Conservation (phyloP, 2,888 invertebrate species). For the Netelia inedita region DNA sequence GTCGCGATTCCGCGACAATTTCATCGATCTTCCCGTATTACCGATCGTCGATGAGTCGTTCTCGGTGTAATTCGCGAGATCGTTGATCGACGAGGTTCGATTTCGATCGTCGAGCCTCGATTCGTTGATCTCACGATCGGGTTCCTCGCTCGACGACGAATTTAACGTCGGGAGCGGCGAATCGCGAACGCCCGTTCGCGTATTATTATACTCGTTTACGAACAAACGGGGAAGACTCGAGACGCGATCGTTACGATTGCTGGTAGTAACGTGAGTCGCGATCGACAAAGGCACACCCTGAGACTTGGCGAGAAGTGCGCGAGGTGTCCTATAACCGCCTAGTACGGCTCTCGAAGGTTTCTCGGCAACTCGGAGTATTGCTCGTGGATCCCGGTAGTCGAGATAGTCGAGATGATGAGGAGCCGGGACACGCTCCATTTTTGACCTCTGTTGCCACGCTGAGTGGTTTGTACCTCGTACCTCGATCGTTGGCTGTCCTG, state of each 20-base stretch:
- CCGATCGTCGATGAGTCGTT: slow-evolving; percentile 39
- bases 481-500: slow-evolving; percentile 82
- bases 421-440: slow-evolving; percentile 75
- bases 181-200: not conserved
- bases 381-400: slow-evolving; percentile 83
- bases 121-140: slow-evolving; percentile 21
- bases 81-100: not conserved
- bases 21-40: slow-evolving; percentile 30
- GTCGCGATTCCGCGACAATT: slow-evolving; percentile 57
- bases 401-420: slow-evolving; percentile 83
- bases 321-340: slow-evolving; percentile 82
- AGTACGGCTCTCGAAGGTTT: slow-evolving; percentile 81
- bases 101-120: not conserved
- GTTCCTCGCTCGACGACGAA: too few relatives aligned
- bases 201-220: slow-evolving; percentile 56
- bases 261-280: slow-evolving; percentile 73
- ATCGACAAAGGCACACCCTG: slow-evolving; percentile 78
- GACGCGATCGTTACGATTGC: slow-evolving; percentile 24
- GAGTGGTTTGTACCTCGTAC: slow-evolving; percentile 79
- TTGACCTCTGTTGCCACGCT: slow-evolving; percentile 75
- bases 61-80: slow-evolving; percentile 28
- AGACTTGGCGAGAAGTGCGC: slow-evolving; percentile 79
- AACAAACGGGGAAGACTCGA: slow-evolving; percentile 51
- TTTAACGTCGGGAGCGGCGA: too few relatives aligned
- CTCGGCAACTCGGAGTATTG: slow-evolving; percentile 81